Conservation (phyloP, 2,113 vertebrate species). For the Etheostoma spectabile region DNA sequence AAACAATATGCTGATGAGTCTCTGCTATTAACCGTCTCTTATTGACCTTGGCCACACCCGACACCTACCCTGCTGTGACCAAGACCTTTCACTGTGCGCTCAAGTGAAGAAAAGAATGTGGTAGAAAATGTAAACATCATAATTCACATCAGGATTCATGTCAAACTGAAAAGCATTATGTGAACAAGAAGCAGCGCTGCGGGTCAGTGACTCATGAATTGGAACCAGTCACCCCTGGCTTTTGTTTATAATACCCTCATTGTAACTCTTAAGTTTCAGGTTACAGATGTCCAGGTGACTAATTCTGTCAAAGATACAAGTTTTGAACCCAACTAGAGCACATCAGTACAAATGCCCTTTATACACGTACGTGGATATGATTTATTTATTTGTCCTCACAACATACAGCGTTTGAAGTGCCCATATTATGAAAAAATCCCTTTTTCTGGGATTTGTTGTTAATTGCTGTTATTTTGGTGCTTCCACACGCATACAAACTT, state of each 20-base stretch:
- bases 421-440: too few relatives aligned
- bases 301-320: conserved; percentile 28
- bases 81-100: conserved; percentile 18
- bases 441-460: too few relatives aligned
- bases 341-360: conserved; percentile 4
- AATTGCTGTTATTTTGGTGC: too few relatives aligned
- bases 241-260: conserved; percentile 50
- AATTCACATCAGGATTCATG: conserved; percentile 54
- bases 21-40: conserved; percentile 39
- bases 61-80: conserved; percentile 19
- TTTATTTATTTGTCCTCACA: conserved; percentile 14
- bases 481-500: too few relatives aligned
- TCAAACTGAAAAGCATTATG: conserved; percentile 28
- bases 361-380: background rate
- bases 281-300: conserved; percentile 51
- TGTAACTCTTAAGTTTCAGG: conserved; percentile 38
- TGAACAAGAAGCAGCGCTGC: conserved; percentile 22
- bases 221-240: conserved; percentile 14
- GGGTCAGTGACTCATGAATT: conserved; percentile 62
- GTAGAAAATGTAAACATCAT: conserved; percentile 67
- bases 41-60: conserved; percentile 55
- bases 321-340: conserved; percentile 16
- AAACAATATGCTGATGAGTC: conserved; percentile 64
- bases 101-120: conserved; percentile 53
- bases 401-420: background rate